phyloP scores from a whole-genome alignment of 2,797 vertebrate genomes.

The Macrochelys suwanniensis region DNA sequence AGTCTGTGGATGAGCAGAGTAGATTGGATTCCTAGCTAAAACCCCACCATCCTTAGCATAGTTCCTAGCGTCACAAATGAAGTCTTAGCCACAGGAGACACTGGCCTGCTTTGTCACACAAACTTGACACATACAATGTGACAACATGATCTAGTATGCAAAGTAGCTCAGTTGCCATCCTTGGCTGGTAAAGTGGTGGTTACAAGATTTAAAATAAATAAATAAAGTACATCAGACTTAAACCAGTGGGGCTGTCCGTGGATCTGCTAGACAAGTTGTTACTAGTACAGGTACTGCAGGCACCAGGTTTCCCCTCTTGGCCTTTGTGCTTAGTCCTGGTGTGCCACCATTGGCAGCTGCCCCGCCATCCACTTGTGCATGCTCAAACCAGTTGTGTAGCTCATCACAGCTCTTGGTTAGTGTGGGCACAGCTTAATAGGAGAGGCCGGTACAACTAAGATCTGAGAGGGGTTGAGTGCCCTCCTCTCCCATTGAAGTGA shows the following conservation, averaged over 20 bases:
- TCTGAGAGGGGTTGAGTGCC: background rate
- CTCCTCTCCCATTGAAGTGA: background rate
- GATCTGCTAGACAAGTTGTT: background rate
- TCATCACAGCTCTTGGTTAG: background rate
- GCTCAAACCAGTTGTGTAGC: background rate
- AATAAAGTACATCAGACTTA: background rate
- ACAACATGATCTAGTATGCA: background rate
- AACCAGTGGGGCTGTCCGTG: background rate
- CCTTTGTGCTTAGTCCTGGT: background rate
- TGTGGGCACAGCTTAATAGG: background rate
- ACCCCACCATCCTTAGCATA: background rate
- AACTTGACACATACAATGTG: background rate
- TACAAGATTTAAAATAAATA: background rate
- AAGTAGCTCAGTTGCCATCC: fast-evolving
- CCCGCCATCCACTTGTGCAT: background rate
- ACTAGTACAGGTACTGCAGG: background rate
- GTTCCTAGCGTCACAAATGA: fast-evolving
- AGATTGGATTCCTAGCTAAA: background rate
- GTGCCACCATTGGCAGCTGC: background rate
- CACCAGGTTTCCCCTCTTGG: background rate
- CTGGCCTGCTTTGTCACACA: background rate
- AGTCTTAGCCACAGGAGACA: background rate
- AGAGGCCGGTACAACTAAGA: background rate
- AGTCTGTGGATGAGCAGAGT: constrained; percentile 2
- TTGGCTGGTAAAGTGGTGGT: background rate